A percentile compares a stretch with the other conserved stretches of the same genome.
phyloP scores from a whole-genome alignment of 2,113 vertebrate genomes.

The Suncus etruscus region DNA sequence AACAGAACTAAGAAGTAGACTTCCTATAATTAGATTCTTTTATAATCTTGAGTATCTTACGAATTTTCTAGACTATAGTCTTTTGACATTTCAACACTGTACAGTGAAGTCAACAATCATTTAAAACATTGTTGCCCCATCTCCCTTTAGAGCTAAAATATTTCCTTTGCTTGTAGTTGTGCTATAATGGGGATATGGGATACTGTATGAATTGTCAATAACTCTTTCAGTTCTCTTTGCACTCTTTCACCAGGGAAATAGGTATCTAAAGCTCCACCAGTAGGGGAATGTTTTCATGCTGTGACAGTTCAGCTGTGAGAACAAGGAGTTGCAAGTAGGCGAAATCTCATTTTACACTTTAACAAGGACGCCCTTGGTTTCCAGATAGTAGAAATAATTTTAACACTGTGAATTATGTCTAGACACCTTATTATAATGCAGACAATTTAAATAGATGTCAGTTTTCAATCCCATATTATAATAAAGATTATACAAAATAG shows the following conservation, averaged over 20 bases:
- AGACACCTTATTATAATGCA: conserved; percentile 78
- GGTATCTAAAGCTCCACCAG: conserved; percentile 75
- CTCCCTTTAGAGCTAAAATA: conserved; percentile 82
- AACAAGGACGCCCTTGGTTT: conserved; percentile 80
- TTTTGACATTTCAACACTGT: conserved; percentile 83
- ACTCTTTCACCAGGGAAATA: conserved; percentile 81
- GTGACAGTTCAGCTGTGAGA: conserved; percentile 84
- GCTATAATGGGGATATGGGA: conserved; percentile 81
- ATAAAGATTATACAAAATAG: conserved; percentile 31
- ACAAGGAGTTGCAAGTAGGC: conserved; percentile 71
- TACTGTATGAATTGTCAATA: conserved; percentile 84
- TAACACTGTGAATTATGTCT: conserved; percentile 68
- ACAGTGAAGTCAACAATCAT: conserved; percentile 83
- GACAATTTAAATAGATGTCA: conserved; percentile 58
- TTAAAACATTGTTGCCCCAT: conserved; percentile 85
- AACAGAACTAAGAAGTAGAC: conserved; percentile 86
- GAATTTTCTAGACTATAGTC: conserved; percentile 81
- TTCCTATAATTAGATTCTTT: conserved; percentile 87
- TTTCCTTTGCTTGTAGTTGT: conserved; percentile 77
- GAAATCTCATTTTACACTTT: conserved; percentile 83
- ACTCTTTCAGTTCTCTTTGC: conserved; percentile 73
- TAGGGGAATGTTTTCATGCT: conserved; percentile 85
- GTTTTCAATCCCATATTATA: conserved; percentile 59
- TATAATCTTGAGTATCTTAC: conserved; percentile 84
- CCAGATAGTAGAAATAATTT: conserved; percentile 79